Percentiles rank a stretch among this genome's conserved stretches.
phyloP scores from a whole-genome alignment of 2,113 vertebrate genomes.

The Sceloporus undulatus region DNA sequence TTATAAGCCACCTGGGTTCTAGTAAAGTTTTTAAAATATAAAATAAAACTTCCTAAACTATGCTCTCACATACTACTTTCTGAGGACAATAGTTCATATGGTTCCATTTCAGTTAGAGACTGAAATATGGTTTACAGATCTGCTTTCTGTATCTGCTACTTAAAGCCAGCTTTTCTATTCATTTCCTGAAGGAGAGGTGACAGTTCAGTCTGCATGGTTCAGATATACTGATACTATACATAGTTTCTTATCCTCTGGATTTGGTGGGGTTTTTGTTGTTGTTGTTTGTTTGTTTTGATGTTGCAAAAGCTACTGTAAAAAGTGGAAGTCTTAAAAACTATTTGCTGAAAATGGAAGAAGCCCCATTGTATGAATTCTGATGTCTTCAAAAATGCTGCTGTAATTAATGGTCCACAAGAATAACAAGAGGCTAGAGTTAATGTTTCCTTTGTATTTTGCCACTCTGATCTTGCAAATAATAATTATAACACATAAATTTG shows the following conservation, averaged over 20 bases:
- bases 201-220: neutral
- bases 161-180: neutral
- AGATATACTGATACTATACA: neutral
- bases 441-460: neutral
- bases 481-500: neutral
- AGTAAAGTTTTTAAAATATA: neutral
- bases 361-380: neutral
- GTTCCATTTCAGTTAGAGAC: neutral
- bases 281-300: too few relatives aligned
- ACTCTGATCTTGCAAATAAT: neutral
- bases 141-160: neutral
- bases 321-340: neutral
- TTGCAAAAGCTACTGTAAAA: neutral
- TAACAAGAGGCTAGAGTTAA: neutral
- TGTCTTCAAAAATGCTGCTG: neutral
- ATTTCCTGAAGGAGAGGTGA: neutral
- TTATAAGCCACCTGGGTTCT: neutral
- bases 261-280: neutral
- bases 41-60: neutral
- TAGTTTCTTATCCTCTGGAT: neutral
- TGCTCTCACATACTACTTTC: neutral
- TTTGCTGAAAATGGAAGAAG: neutral
- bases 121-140: neutral
- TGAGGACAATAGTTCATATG: neutral
- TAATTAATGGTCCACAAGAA: neutral